Base-by-base conservation (phyloP, 1,140 invertebrate species). In the Caenorhabditis remanei region DNA sequence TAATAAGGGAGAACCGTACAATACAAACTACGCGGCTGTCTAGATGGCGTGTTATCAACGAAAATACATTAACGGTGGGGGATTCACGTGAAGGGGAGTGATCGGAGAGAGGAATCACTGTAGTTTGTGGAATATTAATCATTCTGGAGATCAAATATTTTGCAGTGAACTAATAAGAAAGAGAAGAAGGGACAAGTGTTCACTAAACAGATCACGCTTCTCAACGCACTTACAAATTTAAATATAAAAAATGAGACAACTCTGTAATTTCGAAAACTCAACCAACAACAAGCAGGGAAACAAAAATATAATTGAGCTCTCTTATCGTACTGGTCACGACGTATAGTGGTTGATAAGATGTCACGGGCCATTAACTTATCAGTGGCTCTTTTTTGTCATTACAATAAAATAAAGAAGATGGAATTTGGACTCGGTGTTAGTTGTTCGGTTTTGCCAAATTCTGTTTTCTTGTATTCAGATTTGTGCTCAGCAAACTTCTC, bases 21-120 rank as follows among this genome's bases (percentile, higher is more conserved):
- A 71, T 71, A 71, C 65, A 71, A 71, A 71, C 65, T 71, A 71
- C 41, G 46, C 61, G 61, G 9, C 24, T 32, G n/a, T 21, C 65
- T 32, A 46, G 65, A 19, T 19, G 65, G 16, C 5, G 21, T 63
- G 65, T 71, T 71, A 71, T 71, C 65, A 71, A 9, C 19, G 2
- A 43, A 24, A 32, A 32, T 11, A n/a, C 56, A 58, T 58, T 58
- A 21, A 58, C n/a, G 40, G 19, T 40, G 24, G 32, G 14, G 11
- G 40, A 43, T 71, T 71, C 65, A 71, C 65, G 65, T 71, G 65
- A 71, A 71, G 40, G 24, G 24, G 19, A n/a, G 46, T 11, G 11
- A 9, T 40, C 40, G 24, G 7, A 21, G 19, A 16, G 32, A 11
- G 61, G 56, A 1, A 71, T 46, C 65, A 43, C 14, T 71, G 65